These are phyloP conservation scores for Lordiphosa collinella DNA, from an alignment of 1,140 invertebrate genomes.

Conservation along the genomic window DNA sequence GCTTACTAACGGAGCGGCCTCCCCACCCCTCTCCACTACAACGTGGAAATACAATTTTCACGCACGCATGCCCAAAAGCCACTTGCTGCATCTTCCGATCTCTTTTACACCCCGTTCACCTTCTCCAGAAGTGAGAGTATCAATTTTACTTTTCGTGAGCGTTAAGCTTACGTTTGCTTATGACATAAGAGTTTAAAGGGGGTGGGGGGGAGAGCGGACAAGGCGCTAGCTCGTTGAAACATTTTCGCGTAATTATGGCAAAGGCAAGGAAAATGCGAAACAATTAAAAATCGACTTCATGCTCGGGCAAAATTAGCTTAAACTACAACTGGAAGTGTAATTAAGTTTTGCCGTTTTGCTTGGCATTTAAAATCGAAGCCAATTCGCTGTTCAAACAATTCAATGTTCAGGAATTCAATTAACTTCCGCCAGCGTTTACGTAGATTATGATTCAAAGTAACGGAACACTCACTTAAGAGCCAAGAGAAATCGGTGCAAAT, in stretches of 20 bases:
- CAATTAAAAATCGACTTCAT: slow-evolving; percentile 40
- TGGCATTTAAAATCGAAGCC: slow-evolving; percentile 20
- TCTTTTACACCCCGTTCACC: slow-evolving; percentile 1
- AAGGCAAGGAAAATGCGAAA: slow-evolving; percentile 21
- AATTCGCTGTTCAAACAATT: slow-evolving; percentile 18
- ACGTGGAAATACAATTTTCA: slow-evolving; percentile 64
- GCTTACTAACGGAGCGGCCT: slow-evolving; percentile 3
- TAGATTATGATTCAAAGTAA: slow-evolving; percentile 47
- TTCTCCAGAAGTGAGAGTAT: slow-evolving; percentile 50
- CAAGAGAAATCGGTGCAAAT: slow-evolving; percentile 22
- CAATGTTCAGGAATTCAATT: slow-evolving; percentile 35
- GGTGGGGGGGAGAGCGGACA: neutral
- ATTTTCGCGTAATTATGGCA: slow-evolving; percentile 28
- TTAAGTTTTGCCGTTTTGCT: slow-evolving; percentile 27
- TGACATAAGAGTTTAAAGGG: slow-evolving; percentile 43
- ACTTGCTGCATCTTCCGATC: slow-evolving; percentile 20
- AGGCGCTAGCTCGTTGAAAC: slow-evolving; percentile 12
- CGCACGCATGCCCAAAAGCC: slow-evolving; percentile 56
- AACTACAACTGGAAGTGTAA: slow-evolving; percentile 40
- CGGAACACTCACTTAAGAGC: slow-evolving; percentile 17
- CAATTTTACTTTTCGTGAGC: slow-evolving; percentile 58
- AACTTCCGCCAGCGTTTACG: slow-evolving; percentile 55
- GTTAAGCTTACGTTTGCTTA: slow-evolving; percentile 14
- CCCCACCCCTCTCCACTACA: neutral
- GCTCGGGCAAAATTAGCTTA: slow-evolving; percentile 37